Evolutionary conservation across 2,113 vertebrate species (phyloP).

Genomic region (Podarcis raffonei): DNA sequence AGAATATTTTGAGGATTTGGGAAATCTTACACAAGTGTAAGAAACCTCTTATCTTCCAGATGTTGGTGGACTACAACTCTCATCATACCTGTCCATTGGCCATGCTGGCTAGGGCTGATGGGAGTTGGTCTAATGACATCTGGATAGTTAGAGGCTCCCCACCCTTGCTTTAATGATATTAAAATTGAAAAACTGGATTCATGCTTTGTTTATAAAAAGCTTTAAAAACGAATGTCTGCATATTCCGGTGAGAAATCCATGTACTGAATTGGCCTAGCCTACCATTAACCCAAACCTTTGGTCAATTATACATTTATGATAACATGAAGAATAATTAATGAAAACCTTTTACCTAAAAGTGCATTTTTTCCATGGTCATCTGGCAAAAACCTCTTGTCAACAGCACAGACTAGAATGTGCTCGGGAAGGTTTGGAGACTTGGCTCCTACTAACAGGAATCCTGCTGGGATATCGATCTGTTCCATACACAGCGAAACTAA

Average conservation of each 20-base stretch:
- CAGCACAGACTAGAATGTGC: conserved; percentile 95
- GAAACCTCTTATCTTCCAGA: too few relatives aligned
- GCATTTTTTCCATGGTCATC: conserved; percentile 99
- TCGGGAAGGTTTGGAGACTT: conserved; percentile 95
- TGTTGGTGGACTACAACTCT: too few relatives aligned
- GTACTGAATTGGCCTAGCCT: conserved; percentile 23
- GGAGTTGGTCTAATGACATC: too few relatives aligned
- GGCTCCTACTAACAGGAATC: conserved; percentile 95
- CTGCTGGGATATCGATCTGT: conserved; percentile 89
- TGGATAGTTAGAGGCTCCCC: too few relatives aligned
- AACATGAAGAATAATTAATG: conserved; percentile 7
- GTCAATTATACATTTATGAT: conserved; percentile 29
- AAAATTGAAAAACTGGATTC: not conserved
- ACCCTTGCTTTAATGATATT: not conserved
- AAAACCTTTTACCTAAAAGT: conserved; percentile 93
- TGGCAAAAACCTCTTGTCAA: conserved; percentile 95
- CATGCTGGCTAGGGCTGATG: too few relatives aligned
- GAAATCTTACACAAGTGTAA: not conserved
- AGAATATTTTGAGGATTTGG: not conserved
- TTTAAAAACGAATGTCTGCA: conserved; percentile 37
- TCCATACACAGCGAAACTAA: conserved; percentile 92
- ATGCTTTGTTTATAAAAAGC: conserved; percentile 36
- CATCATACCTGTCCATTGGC: too few relatives aligned
- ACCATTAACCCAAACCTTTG: conserved; percentile 42
- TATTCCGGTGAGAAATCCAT: conserved; percentile 40